phyloP scores from a whole-genome alignment of 2,797 vertebrate species.

The Tauraco hartlaubi region DNA sequence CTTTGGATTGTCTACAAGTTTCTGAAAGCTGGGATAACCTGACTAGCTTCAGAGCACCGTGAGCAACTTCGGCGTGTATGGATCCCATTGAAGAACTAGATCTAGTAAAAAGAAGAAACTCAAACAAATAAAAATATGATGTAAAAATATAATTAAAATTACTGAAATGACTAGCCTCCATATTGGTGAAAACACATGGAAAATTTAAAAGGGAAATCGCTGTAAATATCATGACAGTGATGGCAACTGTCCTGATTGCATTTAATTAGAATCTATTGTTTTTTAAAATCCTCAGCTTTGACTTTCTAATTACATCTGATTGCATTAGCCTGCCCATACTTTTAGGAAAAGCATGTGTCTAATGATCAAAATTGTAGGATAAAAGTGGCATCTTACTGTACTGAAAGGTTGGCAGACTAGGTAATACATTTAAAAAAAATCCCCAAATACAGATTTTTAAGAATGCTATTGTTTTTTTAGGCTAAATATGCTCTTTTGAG shows the following conservation, averaged over 20 bases:
- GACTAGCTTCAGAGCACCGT: not conserved
- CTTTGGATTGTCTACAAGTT: not conserved
- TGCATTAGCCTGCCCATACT: not conserved
- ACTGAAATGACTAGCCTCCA: not conserved
- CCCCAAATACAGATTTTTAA: not conserved
- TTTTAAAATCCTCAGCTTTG: not conserved
- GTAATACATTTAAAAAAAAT: not conserved
- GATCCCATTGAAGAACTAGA: not conserved
- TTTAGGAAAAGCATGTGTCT: not conserved
- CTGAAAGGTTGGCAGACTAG: not conserved
- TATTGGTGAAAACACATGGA: not conserved
- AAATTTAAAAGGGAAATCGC: not conserved
- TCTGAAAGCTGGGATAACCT: not conserved
- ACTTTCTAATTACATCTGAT: not conserved
- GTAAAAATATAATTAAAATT: not conserved
- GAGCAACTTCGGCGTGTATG: not conserved
- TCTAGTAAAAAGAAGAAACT: not conserved
- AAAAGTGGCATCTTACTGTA: not conserved
- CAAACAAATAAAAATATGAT: not conserved
- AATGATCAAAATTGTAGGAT: not conserved
- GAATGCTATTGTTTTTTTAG: not conserved
- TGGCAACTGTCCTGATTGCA: not conserved
- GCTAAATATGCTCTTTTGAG: not conserved
- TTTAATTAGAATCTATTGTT: constrained; percentile 1
- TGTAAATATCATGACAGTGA: not conserved